Evolutionary conservation across 1,140 invertebrate species (phyloP).

Genomic region (Matsumurasca onukii): DNA sequence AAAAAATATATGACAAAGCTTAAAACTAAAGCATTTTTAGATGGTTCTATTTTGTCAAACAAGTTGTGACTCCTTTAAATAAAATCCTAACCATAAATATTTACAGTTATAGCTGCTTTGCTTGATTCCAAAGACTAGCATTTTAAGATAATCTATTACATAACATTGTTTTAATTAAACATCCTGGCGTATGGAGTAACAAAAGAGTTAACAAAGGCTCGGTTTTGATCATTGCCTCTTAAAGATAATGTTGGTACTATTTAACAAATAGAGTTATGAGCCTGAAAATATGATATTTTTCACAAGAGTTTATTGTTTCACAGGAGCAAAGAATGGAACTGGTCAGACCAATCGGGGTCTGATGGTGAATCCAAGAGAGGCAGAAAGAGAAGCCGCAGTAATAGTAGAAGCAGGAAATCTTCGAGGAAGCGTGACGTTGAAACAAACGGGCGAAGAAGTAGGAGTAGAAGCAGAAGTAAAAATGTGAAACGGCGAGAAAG

Average conservation of each 20-base stretch:
- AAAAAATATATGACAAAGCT: neutral
- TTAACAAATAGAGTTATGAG: neutral
- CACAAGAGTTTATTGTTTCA: neutral
- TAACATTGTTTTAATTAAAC: neutral
- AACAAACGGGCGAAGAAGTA: neutral
- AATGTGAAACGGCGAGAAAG: neutral
- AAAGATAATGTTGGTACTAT: neutral
- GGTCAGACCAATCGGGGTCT: neutral
- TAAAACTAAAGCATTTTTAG: neutral
- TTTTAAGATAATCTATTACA: neutral
- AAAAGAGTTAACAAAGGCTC: neutral
- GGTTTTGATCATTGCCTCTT: neutral
- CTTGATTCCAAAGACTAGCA: too few species aligned
- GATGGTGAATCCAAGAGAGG: slow-evolving; percentile 6
- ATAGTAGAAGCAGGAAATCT: neutral
- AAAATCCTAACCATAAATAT: neutral
- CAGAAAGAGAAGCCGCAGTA: neutral
- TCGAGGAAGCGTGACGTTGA: neutral
- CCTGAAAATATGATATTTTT: neutral
- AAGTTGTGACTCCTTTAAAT: neutral
- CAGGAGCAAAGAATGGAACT: slow-evolving; percentile 20
- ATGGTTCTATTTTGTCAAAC: neutral
- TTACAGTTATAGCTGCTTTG: too few species aligned
- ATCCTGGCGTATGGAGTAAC: neutral
- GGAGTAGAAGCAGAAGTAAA: slow-evolving; percentile 4